These are phyloP conservation scores for Podocnemis expansa DNA, from an alignment of 2,113 vertebrate species.

Conservation along the genomic window DNA sequence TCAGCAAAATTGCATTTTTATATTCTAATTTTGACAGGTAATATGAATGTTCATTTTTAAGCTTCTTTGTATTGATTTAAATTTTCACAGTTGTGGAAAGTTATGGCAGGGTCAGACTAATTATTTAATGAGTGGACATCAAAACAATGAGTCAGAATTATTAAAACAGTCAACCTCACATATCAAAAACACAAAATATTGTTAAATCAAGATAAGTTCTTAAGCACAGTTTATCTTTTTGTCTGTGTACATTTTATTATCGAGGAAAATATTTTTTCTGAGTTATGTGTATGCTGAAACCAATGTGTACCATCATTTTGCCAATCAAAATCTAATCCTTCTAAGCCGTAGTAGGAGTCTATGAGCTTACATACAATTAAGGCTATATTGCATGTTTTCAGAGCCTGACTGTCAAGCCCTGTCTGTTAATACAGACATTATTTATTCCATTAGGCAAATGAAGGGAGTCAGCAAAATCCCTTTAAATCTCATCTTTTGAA, in stretches of 20 bases:
- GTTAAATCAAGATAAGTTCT: background rate
- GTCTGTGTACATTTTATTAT: background rate
- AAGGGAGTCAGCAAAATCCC: background rate
- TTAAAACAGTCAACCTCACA: background rate
- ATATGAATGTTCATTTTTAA: background rate
- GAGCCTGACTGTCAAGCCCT: rapidly evolving
- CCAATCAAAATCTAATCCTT: background rate
- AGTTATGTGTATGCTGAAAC: background rate
- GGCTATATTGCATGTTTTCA: background rate
- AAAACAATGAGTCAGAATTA: background rate
- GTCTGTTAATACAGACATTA: background rate
- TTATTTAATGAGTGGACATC: too few relatives aligned
- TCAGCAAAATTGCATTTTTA: background rate
- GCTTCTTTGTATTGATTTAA: background rate
- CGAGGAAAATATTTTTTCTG: background rate
- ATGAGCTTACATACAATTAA: background rate
- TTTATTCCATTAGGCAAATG: background rate
- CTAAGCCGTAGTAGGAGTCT: background rate
- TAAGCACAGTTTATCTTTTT: background rate
- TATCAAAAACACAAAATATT: background rate
- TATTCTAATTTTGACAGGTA: background rate
- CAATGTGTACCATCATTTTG: background rate
- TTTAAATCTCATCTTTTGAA: background rate
- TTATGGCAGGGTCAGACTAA: background rate
- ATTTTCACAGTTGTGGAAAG: background rate